phyloP scores from a whole-genome alignment of 2,113 vertebrate species.

The Caranx ignobilis region DNA sequence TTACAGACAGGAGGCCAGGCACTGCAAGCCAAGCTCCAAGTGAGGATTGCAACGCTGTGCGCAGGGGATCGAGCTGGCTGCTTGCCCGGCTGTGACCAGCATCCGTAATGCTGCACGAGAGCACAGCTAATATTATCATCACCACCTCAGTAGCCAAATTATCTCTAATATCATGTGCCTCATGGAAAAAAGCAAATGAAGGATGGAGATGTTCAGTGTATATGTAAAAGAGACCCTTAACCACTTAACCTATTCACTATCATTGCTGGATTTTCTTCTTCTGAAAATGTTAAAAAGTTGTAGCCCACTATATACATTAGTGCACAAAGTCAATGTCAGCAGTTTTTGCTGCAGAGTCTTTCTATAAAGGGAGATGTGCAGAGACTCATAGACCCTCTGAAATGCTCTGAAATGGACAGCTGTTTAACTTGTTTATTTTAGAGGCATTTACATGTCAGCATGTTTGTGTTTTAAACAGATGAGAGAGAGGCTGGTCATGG shows the following conservation, averaged over 20 bases:
- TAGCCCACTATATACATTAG: background rate
- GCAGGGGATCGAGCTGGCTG: slow-evolving; percentile 52
- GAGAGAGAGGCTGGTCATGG: background rate
- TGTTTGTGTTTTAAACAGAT: background rate
- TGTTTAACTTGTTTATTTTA: slow-evolving; percentile 10
- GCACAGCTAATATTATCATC: slow-evolving; percentile 37
- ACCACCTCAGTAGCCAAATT: slow-evolving; percentile 23
- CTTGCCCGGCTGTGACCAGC: slow-evolving; percentile 65
- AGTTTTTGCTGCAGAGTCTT: background rate
- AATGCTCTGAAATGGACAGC: background rate
- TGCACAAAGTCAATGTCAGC: slow-evolving; percentile 3
- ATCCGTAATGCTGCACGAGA: slow-evolving; percentile 61
- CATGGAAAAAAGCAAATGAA: background rate
- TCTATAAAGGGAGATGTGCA: background rate
- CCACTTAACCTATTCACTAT: background rate
- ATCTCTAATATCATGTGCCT: slow-evolving; percentile 17
- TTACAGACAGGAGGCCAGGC: slow-evolving; percentile 78
- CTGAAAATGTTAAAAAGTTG: background rate
- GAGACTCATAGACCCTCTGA: background rate
- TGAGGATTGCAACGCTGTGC: slow-evolving; percentile 60
- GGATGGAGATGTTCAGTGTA: background rate
- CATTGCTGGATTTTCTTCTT: slow-evolving; percentile 2
- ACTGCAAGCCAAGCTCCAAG: slow-evolving; percentile 76
- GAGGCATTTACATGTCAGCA: background rate
- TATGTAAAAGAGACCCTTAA: background rate